Conservation (phyloP, 2,888 invertebrate genomes). For the Halictus ligatus region DNA sequence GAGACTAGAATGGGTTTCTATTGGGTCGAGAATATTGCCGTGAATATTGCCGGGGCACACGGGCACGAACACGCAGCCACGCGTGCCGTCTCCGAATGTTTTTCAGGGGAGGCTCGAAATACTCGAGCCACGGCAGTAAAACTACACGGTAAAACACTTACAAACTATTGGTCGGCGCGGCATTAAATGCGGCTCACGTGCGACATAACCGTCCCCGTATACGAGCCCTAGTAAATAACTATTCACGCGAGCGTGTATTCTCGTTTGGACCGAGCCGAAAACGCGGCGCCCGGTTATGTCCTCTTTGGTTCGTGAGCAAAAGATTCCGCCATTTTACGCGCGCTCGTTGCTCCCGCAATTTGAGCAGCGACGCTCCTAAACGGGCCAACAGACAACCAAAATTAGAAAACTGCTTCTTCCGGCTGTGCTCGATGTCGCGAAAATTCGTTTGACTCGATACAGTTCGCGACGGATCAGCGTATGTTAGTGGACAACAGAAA, state of each 20-base stretch:
- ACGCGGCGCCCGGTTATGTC: conserved; percentile 51
- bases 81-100: conserved; percentile 57
- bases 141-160: conserved; percentile 73
- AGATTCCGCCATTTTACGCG: neutral
- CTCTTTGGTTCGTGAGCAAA: conserved; percentile 26
- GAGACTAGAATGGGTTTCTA: conserved; percentile 66
- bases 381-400: neutral
- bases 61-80: conserved; percentile 40
- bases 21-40: conserved; percentile 72
- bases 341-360: neutral
- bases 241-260: conserved; percentile 59
- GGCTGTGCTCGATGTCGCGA: no score
- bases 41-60: conserved; percentile 69
- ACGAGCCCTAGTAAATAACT: conserved; percentile 66
- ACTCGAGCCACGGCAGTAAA: conserved; percentile 64
- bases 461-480: no score
- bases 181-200: conserved; percentile 70
- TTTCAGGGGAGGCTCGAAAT: conserved; percentile 65
- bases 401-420: neutral
- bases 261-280: conserved; percentile 55
- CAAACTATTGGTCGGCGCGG: conserved; percentile 67
- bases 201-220: conserved; percentile 63
- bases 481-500: no score
- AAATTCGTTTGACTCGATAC: neutral
- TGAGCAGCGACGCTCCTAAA: neutral